A percentile compares a stretch with the other conserved stretches of the same genome.
These are phyloP conservation scores for Cephalopachus bancanus DNA, from an alignment of 2,797 vertebrate genomes.

Conservation along the genomic window DNA sequence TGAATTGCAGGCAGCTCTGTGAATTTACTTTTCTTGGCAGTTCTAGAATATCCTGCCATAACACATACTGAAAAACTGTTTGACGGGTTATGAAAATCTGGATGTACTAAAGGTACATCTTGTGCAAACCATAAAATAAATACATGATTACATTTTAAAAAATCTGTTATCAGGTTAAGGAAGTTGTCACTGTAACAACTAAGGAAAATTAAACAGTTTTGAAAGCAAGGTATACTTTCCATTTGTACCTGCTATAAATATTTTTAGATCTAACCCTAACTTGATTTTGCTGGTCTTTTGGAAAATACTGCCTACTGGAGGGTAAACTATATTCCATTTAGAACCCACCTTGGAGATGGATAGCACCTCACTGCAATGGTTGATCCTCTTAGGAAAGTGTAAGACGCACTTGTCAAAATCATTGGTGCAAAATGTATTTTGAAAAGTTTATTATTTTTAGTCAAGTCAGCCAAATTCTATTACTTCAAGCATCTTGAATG, in stretches of 20 bases:
- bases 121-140: slow-evolving; percentile 81
- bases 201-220: slow-evolving; percentile 16
- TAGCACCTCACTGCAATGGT: not conserved
- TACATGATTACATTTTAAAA: slow-evolving; percentile 65
- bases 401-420: not conserved
- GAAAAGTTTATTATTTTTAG: not conserved
- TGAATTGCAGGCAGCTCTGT: slow-evolving; percentile 80
- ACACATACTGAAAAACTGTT: slow-evolving; percentile 81
- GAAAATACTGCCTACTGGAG: not conserved
- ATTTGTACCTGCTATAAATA: not conserved
- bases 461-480: not conserved
- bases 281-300: not conserved
- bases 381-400: not conserved
- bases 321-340: not conserved
- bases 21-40: slow-evolving; percentile 85
- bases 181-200: slow-evolving; percentile 50
- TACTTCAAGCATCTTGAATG: not conserved
- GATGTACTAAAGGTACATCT: slow-evolving; percentile 83
- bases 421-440: not conserved
- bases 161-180: slow-evolving; percentile 75
- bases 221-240: not conserved
- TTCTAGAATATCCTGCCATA: slow-evolving; percentile 82
- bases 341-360: not conserved
- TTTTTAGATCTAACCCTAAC: slow-evolving; percentile 57
- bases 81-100: slow-evolving; percentile 84